Percentiles rank a stretch among this genome's conserved stretches.
These are phyloP conservation scores for Psix sp. DNA, from an alignment of 1,140 invertebrate genomes.

Conservation along the genomic window DNA sequence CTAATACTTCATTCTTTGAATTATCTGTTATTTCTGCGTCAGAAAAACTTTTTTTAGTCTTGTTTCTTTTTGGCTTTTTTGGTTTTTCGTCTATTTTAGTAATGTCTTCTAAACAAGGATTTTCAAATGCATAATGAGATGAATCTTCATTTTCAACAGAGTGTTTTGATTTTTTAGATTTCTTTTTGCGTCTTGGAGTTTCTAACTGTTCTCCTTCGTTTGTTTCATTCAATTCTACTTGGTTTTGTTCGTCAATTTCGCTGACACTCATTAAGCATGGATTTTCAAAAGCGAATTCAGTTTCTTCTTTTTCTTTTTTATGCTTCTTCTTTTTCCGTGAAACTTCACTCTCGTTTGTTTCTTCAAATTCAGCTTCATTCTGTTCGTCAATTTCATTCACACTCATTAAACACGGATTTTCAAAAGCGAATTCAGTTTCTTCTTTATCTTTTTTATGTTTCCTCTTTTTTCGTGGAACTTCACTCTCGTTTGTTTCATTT, in stretches of 20 bases:
- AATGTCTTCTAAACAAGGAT: conserved; percentile 18
- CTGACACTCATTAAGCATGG: conserved; percentile 54
- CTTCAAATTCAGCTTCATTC: neutral
- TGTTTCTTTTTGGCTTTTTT: conserved; percentile 27
- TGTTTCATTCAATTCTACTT: conserved; percentile 10
- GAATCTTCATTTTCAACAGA: conserved; percentile 1
- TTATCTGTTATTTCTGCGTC: conserved; percentile 22
- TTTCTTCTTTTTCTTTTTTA: conserved; percentile 2
- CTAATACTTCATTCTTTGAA: conserved; percentile 34
- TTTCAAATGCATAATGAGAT: conserved; percentile 17
- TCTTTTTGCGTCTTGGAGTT: conserved; percentile 9
- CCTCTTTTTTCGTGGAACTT: conserved; percentile 2
- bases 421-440: neutral
- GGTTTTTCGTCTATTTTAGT: conserved; percentile 19
- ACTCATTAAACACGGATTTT: neutral
- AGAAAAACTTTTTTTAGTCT: conserved; percentile 13
- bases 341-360: neutral
- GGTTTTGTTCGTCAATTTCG: conserved; percentile 15
- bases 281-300: conserved; percentile 63
- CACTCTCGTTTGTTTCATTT: neutral
- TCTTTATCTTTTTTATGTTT: neutral
- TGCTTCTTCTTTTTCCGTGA: conserved; percentile 1
- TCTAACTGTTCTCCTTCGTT: too few relatives aligned
- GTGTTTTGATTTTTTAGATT: conserved; percentile 19
- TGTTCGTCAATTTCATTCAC: conserved; percentile 3